These are phyloP conservation scores for Scaptomyza reducta DNA, from an alignment of 2,888 invertebrate species.

Conservation along the genomic window DNA sequence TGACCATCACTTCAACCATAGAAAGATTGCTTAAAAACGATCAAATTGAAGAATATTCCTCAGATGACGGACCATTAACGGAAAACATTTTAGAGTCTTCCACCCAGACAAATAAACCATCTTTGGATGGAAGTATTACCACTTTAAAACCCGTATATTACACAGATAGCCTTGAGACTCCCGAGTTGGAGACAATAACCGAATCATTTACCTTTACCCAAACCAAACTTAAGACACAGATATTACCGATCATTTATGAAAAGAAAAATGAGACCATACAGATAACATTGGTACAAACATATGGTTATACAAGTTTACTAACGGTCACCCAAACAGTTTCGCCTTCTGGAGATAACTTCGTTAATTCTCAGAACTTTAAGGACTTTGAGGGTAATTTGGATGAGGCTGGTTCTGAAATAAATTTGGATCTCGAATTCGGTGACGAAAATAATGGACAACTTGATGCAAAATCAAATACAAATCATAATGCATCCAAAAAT, in stretches of 20 bases:
- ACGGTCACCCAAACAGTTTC: slow-evolving; percentile 96
- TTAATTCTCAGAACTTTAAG: slow-evolving; percentile 93
- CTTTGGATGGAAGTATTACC: slow-evolving; percentile 91
- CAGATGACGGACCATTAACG: slow-evolving; percentile 91
- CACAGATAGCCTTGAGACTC: slow-evolving; percentile 91
- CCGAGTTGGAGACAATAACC: slow-evolving; percentile 93
- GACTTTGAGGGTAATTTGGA: slow-evolving; percentile 95
- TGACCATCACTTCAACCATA: slow-evolving; percentile 94
- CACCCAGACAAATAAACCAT: slow-evolving; percentile 87
- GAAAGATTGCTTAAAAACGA: slow-evolving; percentile 90
- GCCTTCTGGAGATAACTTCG: slow-evolving; percentile 92
- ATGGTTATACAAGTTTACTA: slow-evolving; percentile 93
- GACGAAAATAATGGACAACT: slow-evolving; percentile 88
- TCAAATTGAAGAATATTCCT: slow-evolving; percentile 85
- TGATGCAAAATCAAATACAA: slow-evolving; percentile 49
- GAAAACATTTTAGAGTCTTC: slow-evolving; percentile 94
- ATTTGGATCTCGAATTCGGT: slow-evolving; percentile 93
- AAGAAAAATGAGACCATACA: slow-evolving; percentile 89
- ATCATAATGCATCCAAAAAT: slow-evolving; percentile 59
- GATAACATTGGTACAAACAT: slow-evolving; percentile 94
- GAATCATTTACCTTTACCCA: slow-evolving; percentile 97
- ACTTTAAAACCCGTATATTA: slow-evolving; percentile 92
- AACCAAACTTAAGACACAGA: slow-evolving; percentile 93
- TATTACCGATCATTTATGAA: slow-evolving; percentile 91
- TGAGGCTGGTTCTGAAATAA: slow-evolving; percentile 94